Percentiles rank a stretch among this genome's conserved stretches.
Conservation (phyloP, 2,888 invertebrate genomes). For the Dilophus febrilis region DNA sequence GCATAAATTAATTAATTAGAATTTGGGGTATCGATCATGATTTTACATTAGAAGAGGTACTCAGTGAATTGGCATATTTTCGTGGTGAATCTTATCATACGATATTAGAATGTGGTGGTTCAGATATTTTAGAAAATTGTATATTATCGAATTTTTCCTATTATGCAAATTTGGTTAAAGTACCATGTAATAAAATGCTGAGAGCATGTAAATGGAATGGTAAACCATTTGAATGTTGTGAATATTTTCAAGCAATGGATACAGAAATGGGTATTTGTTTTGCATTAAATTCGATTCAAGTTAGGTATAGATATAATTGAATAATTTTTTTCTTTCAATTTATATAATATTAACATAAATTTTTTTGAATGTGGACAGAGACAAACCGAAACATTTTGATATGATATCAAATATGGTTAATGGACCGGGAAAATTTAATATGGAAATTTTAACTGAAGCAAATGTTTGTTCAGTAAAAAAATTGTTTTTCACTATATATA, state of each 20-base stretch:
- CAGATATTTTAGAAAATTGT: constrained; percentile 34
- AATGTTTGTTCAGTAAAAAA: too few species aligned
- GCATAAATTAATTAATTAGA: constrained; percentile 23
- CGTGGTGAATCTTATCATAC: constrained; percentile 49
- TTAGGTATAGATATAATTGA: constrained; percentile 13
- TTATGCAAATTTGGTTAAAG: constrained; percentile 40
- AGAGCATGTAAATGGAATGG: constrained; percentile 44
- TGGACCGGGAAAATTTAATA: constrained; percentile 41
- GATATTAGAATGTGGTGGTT: constrained; percentile 39
- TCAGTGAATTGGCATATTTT: constrained; percentile 51
- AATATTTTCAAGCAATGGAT: constrained; percentile 43
- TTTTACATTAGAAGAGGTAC: constrained; percentile 49
- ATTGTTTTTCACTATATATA: constrained; percentile 1
- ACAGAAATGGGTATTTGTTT: constrained; percentile 51
- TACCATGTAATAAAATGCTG: constrained; percentile 38
- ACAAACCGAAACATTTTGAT: constrained; percentile 28
- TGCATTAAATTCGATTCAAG: constrained; percentile 46
- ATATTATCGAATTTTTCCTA: constrained; percentile 40
- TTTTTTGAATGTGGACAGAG: constrained; percentile 27
- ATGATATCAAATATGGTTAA: constrained; percentile 46
- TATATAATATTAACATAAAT: constrained; percentile 1
- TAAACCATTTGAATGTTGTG: constrained; percentile 42
- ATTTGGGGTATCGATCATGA: constrained; percentile 48
- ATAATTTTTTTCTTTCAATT: background rate
- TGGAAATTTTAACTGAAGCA: constrained; percentile 32